Evolutionary conservation across 2,797 vertebrate genomes (phyloP), one percentile per base, ranked within the genome.

Genomic region (Podarcis siculus): DNA sequence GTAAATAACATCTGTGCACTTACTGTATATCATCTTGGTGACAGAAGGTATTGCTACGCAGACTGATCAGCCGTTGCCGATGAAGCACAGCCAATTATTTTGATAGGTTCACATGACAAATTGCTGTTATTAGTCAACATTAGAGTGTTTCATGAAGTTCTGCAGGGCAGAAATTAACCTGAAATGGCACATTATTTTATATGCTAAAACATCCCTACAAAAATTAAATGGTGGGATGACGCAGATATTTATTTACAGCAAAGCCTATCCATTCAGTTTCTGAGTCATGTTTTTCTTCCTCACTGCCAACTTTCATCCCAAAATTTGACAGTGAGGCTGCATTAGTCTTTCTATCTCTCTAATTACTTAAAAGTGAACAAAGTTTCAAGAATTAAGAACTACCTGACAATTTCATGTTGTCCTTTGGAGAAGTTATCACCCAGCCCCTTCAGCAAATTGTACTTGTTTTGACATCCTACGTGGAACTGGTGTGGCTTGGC

Each of bases 51-150:
- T 88, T 89, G 90, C 92, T 90, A 94, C 90, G 93, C 88, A 93
- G 83, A 87, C 92, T 94, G 92, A 94, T 92, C 94, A 95, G 92
- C 91, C 39, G 71, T 82, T 83, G 88, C 66, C 92, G 90, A 77
- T 66, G 92, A 94, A 94, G 94, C 93, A 95, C 89, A 95, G 89
- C 89, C 91, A 95, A 95, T 94, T 94, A 94, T 92, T 94, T 94
- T 92, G 93, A 92, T 92, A 88, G 77, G 92, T 92, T 94, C 91
- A 77, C 79, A 92, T 94, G 93, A 94, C 91, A 95, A 92, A 95
- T 91, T 95, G 91, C 89, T 93, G 89, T 92, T 94, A 93, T 94
- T 94, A 95, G 58, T 94, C 94, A 95, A 93, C 89, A 93, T 94
- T 87, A 94, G 88, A 86, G 85, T 88, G 89, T 89, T 5, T 89